Base-by-base conservation (phyloP, 2,888 invertebrate genomes). In the Halictus ligatus region DNA sequence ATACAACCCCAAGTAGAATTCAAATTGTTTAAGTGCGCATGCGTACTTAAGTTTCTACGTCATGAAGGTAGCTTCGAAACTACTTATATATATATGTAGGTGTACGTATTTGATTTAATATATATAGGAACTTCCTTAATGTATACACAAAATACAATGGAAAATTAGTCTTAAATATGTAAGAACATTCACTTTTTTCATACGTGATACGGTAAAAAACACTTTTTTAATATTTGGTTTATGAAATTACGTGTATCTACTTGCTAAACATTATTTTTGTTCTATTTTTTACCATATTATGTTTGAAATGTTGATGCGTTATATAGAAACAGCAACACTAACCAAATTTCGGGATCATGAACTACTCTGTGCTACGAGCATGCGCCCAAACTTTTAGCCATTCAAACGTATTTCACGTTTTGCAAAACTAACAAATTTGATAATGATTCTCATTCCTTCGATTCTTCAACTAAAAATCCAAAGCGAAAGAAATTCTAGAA, bases 341-440 rank as follows among this genome's bases (percentile, higher is more conserved):
- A 12, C 12, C 46, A 54, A 8, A 54, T 54, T 54, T 54, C 21
- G 21, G 7, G 8, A 8, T 54, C 8, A 21, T 7, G 21, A 54
- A 54, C 54, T 64, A n/a, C 15, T 15, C 29, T 29, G 29, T 29
- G 29, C 50, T 21, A 2, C 21, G 83, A 75, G 83, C 87, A 87
- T 87, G 86, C 87, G 87, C 78, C 35, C 7, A 29, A 29, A 78
- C 25, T 64, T 81, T 75, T 18, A 60, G 25, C 15, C 35, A 35
- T 85, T 85, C 40, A 76, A 86, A 58, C 58, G 78, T 29, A 6
- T 40, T 67, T 67, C 35, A 35, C 35, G 7, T 64, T 75, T 80
- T 50, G 10, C 15, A 43, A n/a, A 8, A n/a, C 7, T n/a, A 71
- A 71, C 54, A 35, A 58, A 75, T 69, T 43, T 40, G n/a, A 50